Evolutionary conservation across 1,140 invertebrate species (phyloP), one percentile per base, ranked within the genome.

Genomic region (Antheraea mylitta): DNA sequence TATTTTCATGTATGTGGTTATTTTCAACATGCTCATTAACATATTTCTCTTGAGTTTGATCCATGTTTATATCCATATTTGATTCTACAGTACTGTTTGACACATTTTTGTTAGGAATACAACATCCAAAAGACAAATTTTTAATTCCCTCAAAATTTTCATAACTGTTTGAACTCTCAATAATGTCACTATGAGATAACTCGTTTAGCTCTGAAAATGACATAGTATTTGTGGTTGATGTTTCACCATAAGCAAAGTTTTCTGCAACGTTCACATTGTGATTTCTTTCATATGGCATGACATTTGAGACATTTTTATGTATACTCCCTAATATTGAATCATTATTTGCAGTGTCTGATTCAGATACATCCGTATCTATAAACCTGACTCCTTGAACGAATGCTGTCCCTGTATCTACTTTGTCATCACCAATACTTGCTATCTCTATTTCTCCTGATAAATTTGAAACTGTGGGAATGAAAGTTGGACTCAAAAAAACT

Each of bases 401-500:
- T 5, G 13, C 11, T 53, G 45, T 53, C 2, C 13, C 13, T 53
- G 45, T 53, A 13, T 42, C 38, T 42, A 9, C 38, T 42, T 42
- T 42, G 7, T 53, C 45, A 53, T 53, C 45, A 53, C 11, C 45
- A 53, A 53, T 53, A 70, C 67, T 64, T 36, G 73, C 53, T 66
- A 79, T 75, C 71, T 79, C 75, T 22, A 79, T n/a, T 72, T 78
- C 76, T 22, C 76, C 73, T 64, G 75, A 16, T 48, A 72, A 77
- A 72, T 74, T 72, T 36, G 70, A 36, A 65, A 72, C 53, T 42
- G 72, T 70, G 58, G 76, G 69, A 68, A 74, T 62, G 74, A 88
- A 89, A 22, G 86, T 86, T 9, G 87, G 87, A 68, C 89, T 90
- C 64, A 92, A 74, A 67, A 88, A 82, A 16, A 92, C 75, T 18